Percentiles rank a stretch among this genome's conserved stretches.
Conservation (phyloP, 2,113 vertebrate genomes). For the Pelobates fuscus region DNA sequence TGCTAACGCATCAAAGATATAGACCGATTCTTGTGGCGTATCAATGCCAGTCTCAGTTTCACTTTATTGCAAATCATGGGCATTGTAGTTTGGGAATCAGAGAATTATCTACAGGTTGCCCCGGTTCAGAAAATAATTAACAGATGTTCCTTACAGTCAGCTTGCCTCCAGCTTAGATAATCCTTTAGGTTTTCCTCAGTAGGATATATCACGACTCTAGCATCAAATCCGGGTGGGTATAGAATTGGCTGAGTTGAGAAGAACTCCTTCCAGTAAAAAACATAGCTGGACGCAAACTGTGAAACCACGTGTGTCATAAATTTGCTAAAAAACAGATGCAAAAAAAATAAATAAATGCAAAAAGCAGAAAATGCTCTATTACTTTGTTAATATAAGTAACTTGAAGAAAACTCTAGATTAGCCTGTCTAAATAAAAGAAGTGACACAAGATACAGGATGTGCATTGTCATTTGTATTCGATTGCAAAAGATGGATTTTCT, state of each 20-base stretch:
- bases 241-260: constrained; percentile 87
- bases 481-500: not conserved
- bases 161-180: constrained; percentile 97
- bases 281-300: constrained; percentile 95
- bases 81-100: no score
- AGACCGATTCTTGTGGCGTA: no score
- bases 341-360: not conserved
- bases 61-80: no score
- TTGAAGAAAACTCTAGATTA: no score
- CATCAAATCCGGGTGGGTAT: constrained; percentile 93
- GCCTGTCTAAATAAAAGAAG: no score
- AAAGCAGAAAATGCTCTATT: not conserved
- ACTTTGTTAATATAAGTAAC: no score
- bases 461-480: not conserved
- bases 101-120: no score
- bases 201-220: constrained; percentile 91
- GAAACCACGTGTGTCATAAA: constrained; percentile 95
- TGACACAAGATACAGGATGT: no score
- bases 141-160: constrained; percentile 83
- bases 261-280: constrained; percentile 94
- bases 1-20: no score
- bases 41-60: no score
- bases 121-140: no score
- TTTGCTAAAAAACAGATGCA: constrained; percentile 81
- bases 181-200: constrained; percentile 89